Conservation (phyloP, 2,797 vertebrate genomes). For the Miichthys miiuy region DNA sequence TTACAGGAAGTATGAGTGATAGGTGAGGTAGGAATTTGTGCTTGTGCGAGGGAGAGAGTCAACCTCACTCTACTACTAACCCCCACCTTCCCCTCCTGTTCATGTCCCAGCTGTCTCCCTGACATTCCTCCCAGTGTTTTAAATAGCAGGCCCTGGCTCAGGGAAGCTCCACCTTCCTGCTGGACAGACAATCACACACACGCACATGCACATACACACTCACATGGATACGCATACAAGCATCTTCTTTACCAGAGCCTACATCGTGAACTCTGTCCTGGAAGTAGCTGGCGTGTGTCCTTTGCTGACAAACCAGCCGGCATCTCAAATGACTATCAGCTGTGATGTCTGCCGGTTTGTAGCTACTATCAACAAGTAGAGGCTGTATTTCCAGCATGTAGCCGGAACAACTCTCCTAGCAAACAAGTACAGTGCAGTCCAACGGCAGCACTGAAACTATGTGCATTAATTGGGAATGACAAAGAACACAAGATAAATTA, state of each 20-base stretch:
- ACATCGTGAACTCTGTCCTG: slow-evolving; percentile 13
- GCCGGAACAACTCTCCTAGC: background rate
- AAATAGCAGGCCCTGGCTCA: slow-evolving; percentile 77
- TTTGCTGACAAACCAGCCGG: background rate
- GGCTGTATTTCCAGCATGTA: background rate
- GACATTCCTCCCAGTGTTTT: slow-evolving; percentile 81
- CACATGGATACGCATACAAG: background rate
- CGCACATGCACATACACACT: background rate
- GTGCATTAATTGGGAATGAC: too few relatives aligned
- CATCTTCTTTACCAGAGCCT: background rate
- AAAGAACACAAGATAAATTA: too few relatives aligned
- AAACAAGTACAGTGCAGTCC: background rate
- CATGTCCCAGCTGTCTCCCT: slow-evolving; percentile 78
- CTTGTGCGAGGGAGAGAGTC: background rate
- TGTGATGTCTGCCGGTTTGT: background rate
- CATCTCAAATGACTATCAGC: slow-evolving; percentile 11
- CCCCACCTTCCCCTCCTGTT: slow-evolving; percentile 5
- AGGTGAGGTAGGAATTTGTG: slow-evolving; percentile 14
- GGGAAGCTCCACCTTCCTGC: slow-evolving; percentile 42
- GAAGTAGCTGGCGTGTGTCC: background rate
- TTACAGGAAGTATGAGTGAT: slow-evolving; percentile 39
- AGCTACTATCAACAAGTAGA: background rate
- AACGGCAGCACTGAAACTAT: too few relatives aligned
- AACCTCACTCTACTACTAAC: background rate
- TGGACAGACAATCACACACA: slow-evolving; percentile 36